Conservation (phyloP, 2,888 invertebrate genomes). For the Cistogaster globosa region DNA sequence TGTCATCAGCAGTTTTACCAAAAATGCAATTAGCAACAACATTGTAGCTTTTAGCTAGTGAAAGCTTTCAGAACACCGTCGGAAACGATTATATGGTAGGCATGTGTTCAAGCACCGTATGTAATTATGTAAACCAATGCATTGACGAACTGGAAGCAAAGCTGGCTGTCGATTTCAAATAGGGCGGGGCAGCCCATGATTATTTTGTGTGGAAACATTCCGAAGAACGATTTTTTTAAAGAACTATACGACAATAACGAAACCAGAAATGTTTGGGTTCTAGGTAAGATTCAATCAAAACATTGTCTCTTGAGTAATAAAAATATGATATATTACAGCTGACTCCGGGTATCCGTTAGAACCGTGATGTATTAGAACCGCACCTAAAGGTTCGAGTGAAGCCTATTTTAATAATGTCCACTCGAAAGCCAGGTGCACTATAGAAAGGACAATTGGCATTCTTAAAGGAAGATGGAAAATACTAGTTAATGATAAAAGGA, state of each 20-base stretch:
- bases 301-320: slow-evolving; percentile 1
- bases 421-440: slow-evolving; percentile 49
- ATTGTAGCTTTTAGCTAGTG: neutral
- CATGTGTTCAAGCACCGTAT: slow-evolving; percentile 24
- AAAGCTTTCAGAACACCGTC: slow-evolving; percentile 11
- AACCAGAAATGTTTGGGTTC: slow-evolving; percentile 21
- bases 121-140: neutral
- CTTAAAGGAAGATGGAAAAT: slow-evolving; percentile 58
- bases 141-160: slow-evolving; percentile 1
- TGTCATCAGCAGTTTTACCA: slow-evolving; percentile 3
- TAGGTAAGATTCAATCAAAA: slow-evolving; percentile 7
- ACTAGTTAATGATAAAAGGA: slow-evolving; percentile 45
- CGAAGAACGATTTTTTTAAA: slow-evolving; percentile 20
- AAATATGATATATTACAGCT: neutral
- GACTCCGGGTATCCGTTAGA: slow-evolving; percentile 34
- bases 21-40: neutral
- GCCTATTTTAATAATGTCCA: slow-evolving; percentile 49
- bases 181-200: slow-evolving; percentile 11
- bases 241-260: slow-evolving; percentile 5
- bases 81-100: slow-evolving; percentile 15
- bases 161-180: neutral
- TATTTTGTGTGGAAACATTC: slow-evolving; percentile 43
- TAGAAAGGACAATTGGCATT: slow-evolving; percentile 55
- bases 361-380: slow-evolving; percentile 49
- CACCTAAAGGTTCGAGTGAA: slow-evolving; percentile 35